Percentiles rank a stretch among this genome's conserved stretches.
phyloP scores from a whole-genome alignment of 2,113 vertebrate genomes.

The Aptenodytes forsteri region DNA sequence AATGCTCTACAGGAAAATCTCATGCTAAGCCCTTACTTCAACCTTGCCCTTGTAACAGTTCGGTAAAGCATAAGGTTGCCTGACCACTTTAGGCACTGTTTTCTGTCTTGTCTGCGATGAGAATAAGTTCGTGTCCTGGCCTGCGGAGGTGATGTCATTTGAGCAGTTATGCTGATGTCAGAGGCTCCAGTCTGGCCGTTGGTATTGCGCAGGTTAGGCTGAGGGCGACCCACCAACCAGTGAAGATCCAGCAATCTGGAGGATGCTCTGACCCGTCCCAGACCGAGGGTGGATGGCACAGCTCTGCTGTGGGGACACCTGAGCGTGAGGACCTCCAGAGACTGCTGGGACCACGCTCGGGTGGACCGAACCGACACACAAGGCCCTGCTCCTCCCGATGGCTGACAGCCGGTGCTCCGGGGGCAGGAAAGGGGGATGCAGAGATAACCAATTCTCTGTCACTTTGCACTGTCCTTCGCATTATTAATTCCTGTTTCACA shows the following conservation, averaged over 20 bases:
- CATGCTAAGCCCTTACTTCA: too few species aligned
- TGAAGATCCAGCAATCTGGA: background rate
- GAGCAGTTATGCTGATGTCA: too few species aligned
- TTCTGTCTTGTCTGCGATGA: background rate
- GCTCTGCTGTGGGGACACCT: background rate
- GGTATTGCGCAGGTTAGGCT: accelerated
- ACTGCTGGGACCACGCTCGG: background rate
- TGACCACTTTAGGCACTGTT: background rate
- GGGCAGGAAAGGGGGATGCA: background rate
- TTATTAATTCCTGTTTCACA: background rate
- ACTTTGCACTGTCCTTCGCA: background rate
- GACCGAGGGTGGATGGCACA: background rate
- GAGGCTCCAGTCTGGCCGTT: background rate
- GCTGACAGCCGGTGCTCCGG: background rate
- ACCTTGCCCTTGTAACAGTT: background rate
- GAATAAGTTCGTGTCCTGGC: accelerated
- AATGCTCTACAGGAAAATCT: background rate
- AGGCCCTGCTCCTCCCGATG: background rate
- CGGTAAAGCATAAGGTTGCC: background rate
- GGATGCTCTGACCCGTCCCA: background rate
- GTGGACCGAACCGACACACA: accelerated
- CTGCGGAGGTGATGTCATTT: accelerated
- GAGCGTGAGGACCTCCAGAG: background rate
- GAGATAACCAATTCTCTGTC: too few species aligned
- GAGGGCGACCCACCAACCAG: background rate